Base-by-base conservation (phyloP, 2,888 invertebrate genomes). In the Drosophila birchii region DNA sequence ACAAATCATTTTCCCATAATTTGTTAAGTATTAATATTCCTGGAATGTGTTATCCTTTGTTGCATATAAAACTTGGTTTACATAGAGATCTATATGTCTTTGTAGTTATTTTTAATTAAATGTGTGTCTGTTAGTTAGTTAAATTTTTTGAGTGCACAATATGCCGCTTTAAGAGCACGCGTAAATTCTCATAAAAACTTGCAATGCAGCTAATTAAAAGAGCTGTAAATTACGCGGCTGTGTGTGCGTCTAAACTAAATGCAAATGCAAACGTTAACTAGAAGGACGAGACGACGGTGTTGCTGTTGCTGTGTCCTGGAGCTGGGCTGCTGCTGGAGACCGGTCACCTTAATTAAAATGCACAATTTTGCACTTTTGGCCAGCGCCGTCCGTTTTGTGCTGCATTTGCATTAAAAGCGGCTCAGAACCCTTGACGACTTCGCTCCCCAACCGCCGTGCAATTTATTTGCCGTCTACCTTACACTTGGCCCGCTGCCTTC, bases 341-440 rank as follows among this genome's bases (percentile, higher is more conserved):
- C 86, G 77, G 88, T 79, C 85, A 87, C 86, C 89, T 87, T 87
- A 87, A 87, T 87, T 87, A 87, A 87, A 87, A 87, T 87, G 86
- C 89, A 87, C 89, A 87, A 88, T 89, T 87, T 89, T 89, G 86
- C 86, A 87, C 89, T 87, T 87, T 89, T 87, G 85, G 87, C 74
- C 76, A 66, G 75, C 63, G 57, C 49, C 78, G 76, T 82, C 45
- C 78, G 76, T 80, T 85, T 83, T 66, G 68, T 84, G 86, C 79
- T 81, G 85, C 88, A 86, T 88, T 88, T 82, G 86, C 86, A 87
- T 87, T 88, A 87, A 86, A 81, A 81, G 80, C 70, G 68, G 58
- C 61, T 58, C 43, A 63, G 41, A 60, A 69, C 56, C 70, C 78
- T 79, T 81, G 73, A 79, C 81, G 76, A 86, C 78, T 43, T 39